Evolutionary conservation across 2,797 vertebrate genomes (phyloP).

Genomic region (Ispidina picta): DNA sequence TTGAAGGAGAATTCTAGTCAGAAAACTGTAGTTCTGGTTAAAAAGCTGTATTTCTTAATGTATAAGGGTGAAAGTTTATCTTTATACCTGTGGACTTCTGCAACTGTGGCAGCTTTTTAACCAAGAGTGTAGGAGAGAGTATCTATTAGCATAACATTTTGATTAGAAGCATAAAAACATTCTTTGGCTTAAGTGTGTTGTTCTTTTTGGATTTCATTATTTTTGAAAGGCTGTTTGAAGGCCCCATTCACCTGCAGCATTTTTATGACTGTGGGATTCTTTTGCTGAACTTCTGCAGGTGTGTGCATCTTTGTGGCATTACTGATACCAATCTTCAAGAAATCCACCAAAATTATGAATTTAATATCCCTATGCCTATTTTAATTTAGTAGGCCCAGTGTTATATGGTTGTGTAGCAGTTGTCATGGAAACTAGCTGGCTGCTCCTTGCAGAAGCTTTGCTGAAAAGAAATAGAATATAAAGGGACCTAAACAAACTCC

Average conservation of each 20-base stretch:
- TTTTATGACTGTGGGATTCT: neutral
- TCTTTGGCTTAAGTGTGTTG: neutral
- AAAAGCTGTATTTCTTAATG: neutral
- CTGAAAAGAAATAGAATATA: neutral
- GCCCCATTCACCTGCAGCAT: neutral
- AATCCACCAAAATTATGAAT: neutral
- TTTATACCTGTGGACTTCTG: neutral
- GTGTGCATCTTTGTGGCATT: neutral
- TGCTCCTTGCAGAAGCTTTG: neutral
- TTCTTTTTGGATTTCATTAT: neutral
- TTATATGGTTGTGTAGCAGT: neutral
- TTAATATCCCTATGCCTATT: conserved; percentile 6
- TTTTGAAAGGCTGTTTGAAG: neutral
- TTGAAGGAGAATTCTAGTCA: neutral
- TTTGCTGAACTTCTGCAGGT: neutral
- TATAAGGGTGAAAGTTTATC: neutral
- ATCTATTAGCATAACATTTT: neutral
- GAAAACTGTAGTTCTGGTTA: neutral
- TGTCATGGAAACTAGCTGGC: conserved; percentile 16
- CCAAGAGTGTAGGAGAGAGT: neutral
- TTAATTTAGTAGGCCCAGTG: neutral
- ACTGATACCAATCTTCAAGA: neutral
- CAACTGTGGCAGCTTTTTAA: neutral
- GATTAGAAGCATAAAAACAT: neutral
- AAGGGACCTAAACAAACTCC: neutral